Conservation (phyloP, 2,797 vertebrate species). For the Gephyroberyx darwinii region DNA sequence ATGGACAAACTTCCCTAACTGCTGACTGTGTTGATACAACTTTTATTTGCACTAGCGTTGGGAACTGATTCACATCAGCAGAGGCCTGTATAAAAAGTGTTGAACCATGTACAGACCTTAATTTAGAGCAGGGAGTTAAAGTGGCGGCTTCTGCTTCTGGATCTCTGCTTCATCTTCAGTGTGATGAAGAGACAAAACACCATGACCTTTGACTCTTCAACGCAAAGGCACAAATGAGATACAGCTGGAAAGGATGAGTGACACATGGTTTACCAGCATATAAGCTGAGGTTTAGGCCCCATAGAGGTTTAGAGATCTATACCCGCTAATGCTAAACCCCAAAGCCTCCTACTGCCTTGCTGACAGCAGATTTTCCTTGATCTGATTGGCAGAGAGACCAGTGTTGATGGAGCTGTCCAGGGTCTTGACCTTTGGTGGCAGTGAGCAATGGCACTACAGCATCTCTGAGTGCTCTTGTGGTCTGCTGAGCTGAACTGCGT, state of each 20-base stretch:
- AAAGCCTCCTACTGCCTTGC: conserved; percentile 16
- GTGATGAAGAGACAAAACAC: conserved; percentile 52
- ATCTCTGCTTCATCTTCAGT: conserved; percentile 34
- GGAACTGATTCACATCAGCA: conserved; percentile 27
- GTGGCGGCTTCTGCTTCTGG: not conserved
- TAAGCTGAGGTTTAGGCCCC: conserved; percentile 52
- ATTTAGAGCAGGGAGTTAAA: conserved; percentile 45
- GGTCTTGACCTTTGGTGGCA: conserved; percentile 67
- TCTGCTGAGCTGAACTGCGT: conserved; percentile 21
- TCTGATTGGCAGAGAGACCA: conserved; percentile 51
- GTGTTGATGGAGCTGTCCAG: conserved; percentile 58
- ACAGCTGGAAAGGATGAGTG: conserved; percentile 44
- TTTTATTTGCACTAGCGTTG: conserved; percentile 20
- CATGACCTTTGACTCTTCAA: conserved; percentile 56
- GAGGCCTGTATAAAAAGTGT: conserved; percentile 32
- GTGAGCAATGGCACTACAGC: conserved; percentile 13
- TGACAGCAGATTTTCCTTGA: conserved; percentile 46
- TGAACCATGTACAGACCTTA: conserved; percentile 29
- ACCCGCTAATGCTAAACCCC: conserved; percentile 49
- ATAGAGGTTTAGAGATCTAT: conserved; percentile 35
- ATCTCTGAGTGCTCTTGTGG: conserved; percentile 33
- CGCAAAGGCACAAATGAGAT: conserved; percentile 64
- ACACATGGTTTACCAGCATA: conserved; percentile 29
- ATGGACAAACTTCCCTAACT: conserved; percentile 25
- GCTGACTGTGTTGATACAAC: conserved; percentile 24